Conservation (phyloP, 2,797 vertebrate species). For the Falco columbarius region DNA sequence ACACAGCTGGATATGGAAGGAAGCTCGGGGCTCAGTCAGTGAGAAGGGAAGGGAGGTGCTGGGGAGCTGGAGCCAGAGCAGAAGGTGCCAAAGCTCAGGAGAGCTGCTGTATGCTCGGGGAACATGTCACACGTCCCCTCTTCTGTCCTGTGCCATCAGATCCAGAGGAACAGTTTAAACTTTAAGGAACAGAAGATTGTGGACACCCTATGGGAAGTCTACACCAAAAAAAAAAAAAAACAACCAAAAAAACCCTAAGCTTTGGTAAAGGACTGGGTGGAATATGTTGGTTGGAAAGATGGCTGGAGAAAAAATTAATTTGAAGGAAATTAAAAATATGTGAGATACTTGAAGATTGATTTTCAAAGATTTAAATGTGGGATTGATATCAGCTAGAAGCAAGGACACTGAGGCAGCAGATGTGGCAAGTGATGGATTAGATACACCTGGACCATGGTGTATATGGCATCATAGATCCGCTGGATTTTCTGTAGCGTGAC, state of each 20-base stretch:
- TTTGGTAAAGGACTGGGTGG: neutral
- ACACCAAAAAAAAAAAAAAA: neutral
- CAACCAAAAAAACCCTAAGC: neutral
- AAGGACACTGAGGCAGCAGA: neutral
- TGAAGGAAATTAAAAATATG: neutral
- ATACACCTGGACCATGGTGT: neutral
- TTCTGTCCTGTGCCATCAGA: neutral
- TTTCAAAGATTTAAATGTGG: neutral
- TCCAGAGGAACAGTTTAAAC: neutral
- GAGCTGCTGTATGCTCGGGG: neutral
- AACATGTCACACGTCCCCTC: neutral
- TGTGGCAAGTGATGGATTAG: neutral
- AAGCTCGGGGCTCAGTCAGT: neutral
- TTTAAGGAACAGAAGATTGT: neutral
- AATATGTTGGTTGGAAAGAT: neutral
- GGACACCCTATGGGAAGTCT: neutral
- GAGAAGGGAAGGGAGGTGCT: neutral
- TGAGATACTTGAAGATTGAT: neutral
- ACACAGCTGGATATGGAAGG: neutral
- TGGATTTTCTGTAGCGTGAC: neutral
- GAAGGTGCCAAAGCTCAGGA: neutral
- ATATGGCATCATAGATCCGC: neutral
- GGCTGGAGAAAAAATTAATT: neutral
- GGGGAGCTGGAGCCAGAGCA: neutral
- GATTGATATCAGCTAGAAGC: neutral